Conservation (phyloP, 2,113 vertebrate genomes). For the Cephalopterus ornatus region DNA sequence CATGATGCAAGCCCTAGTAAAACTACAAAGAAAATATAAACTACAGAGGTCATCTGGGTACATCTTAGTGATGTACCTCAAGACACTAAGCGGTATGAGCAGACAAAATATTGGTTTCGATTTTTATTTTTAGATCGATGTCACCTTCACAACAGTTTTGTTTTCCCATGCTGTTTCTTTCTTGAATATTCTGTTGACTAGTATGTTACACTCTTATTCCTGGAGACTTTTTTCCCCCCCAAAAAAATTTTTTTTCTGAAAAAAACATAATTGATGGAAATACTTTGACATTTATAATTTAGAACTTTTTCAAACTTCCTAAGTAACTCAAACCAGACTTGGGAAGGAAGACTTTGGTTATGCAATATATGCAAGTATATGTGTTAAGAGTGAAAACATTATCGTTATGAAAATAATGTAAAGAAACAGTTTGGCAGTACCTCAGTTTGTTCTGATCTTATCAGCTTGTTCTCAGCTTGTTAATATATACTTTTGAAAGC, state of each 20-base stretch:
- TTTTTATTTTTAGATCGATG: not conserved
- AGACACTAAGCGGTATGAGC: not conserved
- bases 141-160: not conserved
- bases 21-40: not conserved
- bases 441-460: not conserved
- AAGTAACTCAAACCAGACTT: not conserved
- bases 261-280: not conserved
- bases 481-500: not conserved
- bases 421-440: not conserved
- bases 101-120: not conserved
- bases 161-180: not conserved
- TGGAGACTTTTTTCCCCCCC: not conserved
- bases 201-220: not conserved
- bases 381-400: not conserved
- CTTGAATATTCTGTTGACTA: not conserved
- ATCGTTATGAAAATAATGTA: not conserved
- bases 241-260: not conserved
- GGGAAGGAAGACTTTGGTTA: not conserved
- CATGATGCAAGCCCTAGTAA: not conserved
- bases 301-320: not conserved
- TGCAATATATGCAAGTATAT: not conserved
- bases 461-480: not conserved
- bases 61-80: not conserved
- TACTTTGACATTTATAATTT: not conserved
- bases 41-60: not conserved